Evolutionary conservation across 2,888 invertebrate genomes (phyloP).

Genomic region (Dicyrtomina minuta): DNA sequence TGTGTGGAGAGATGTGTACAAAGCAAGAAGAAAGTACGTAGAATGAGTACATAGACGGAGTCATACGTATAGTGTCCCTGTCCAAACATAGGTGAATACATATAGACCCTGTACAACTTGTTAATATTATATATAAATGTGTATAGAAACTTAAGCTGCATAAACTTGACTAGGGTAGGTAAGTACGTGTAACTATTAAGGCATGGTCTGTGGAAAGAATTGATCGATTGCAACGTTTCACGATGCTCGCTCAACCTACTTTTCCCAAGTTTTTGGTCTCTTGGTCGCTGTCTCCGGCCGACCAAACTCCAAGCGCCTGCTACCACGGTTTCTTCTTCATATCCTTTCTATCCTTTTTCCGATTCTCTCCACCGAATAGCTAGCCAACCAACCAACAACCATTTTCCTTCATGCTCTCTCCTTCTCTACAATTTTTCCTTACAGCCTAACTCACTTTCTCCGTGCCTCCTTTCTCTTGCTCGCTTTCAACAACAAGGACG

Average conservation of each 20-base stretch:
- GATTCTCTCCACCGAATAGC: background rate
- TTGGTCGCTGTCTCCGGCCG: constrained; percentile 26
- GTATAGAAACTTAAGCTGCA: background rate
- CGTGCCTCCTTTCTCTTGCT: background rate
- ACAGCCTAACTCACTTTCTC: background rate
- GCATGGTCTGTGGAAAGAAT: constrained; percentile 41
- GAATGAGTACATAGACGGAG: background rate
- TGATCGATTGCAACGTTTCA: constrained; percentile 53
- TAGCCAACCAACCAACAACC: background rate
- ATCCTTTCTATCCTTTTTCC: background rate
- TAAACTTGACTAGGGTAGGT: background rate
- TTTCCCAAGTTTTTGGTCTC: constrained; percentile 41
- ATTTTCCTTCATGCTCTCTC: background rate
- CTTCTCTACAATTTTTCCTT: background rate
- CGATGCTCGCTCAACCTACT: constrained; percentile 46
- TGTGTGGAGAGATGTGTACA: too few relatives aligned
- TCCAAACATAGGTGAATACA: background rate
- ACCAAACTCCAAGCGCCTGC: constrained; percentile 20
- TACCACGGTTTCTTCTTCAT: constrained; percentile 26
- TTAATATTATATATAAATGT: background rate
- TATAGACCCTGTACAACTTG: background rate
- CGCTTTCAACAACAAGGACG: constrained; percentile 3
- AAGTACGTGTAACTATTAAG: constrained; percentile 24
- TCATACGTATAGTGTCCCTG: background rate
- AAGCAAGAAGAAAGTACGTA: too few relatives aligned